These are phyloP conservation scores for Mola mola DNA, from an alignment of 2,113 vertebrate species.

Conservation along the genomic window DNA sequence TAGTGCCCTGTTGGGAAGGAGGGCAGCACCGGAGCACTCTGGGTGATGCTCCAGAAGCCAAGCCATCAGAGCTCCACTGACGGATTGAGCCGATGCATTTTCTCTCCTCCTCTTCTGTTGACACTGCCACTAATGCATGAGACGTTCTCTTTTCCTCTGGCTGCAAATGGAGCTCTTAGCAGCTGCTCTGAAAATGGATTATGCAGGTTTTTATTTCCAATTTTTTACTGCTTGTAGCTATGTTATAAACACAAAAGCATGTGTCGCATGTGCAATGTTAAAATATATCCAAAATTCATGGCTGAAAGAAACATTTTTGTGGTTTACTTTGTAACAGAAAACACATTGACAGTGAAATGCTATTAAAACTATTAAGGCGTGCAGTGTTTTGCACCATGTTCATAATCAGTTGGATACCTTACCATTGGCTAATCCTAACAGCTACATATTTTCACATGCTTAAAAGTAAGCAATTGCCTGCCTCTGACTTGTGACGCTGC, in stretches of 20 bases:
- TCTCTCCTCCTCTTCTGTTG: constrained; percentile 19
- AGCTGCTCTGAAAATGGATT: constrained; percentile 44
- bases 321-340: neutral
- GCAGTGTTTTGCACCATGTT: too few relatives aligned
- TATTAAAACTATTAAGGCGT: too few relatives aligned
- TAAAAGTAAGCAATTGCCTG: constrained; percentile 30
- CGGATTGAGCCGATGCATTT: constrained; percentile 50
- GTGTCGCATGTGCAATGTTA: constrained; percentile 5
- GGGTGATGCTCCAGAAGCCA: constrained; percentile 51
- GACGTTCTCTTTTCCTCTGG: constrained; percentile 17
- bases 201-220: neutral
- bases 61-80: constrained; percentile 51
- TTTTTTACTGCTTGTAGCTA: neutral
- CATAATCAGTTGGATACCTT: too few relatives aligned
- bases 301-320: neutral
- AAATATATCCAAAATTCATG: constrained; percentile 12
- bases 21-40: constrained; percentile 56
- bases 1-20: constrained; percentile 63
- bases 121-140: constrained; percentile 56
- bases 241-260: constrained; percentile 3
- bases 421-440: constrained; percentile 9
- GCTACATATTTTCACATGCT: constrained; percentile 18
- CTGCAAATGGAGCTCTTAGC: constrained; percentile 58
- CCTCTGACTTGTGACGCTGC: constrained; percentile 39
- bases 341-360: neutral